Evolutionary conservation across 2,888 invertebrate genomes (phyloP).

Genomic region (Zhuqinia jingwanae): DNA sequence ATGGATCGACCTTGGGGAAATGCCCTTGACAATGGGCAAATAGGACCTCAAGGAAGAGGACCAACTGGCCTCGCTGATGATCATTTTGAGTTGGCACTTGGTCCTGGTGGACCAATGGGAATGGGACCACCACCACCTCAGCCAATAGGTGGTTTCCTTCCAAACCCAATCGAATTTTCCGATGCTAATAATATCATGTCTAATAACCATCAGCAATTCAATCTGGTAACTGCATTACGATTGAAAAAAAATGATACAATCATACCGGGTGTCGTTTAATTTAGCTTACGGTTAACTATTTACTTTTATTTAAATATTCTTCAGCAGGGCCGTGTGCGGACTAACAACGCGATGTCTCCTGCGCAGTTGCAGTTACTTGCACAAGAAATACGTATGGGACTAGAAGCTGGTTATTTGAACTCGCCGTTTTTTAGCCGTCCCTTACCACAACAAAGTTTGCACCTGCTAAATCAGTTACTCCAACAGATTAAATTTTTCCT

Average conservation of each 20-base stretch:
- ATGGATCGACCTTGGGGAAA: conserved; percentile 68
- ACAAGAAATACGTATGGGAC: conserved; percentile 86
- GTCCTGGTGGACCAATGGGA: conserved; percentile 76
- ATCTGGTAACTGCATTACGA: too few species aligned
- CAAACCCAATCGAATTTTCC: conserved; percentile 75
- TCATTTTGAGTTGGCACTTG: conserved; percentile 77
- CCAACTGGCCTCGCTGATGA: conserved; percentile 73
- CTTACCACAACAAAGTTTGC: conserved; percentile 94
- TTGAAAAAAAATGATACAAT: too few species aligned
- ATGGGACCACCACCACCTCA: conserved; percentile 77
- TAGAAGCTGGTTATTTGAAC: conserved; percentile 95
- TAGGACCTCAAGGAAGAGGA: conserved; percentile 68
- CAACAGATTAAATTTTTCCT: conserved; percentile 94
- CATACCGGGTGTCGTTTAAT: background rate
- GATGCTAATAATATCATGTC: conserved; percentile 81
- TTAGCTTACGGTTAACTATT: too few species aligned
- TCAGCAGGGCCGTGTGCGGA: conserved; percentile 76
- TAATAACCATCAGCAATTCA: conserved; percentile 73
- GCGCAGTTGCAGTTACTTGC: conserved; percentile 94
- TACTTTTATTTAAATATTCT: background rate
- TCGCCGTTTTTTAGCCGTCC: conserved; percentile 96
- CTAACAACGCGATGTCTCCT: conserved; percentile 85
- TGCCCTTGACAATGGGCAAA: conserved; percentile 53
- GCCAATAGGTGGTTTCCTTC: conserved; percentile 73
- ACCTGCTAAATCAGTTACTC: conserved; percentile 94